phyloP scores from a whole-genome alignment of 2,888 invertebrate species.

The Horisme vitalbata region DNA sequence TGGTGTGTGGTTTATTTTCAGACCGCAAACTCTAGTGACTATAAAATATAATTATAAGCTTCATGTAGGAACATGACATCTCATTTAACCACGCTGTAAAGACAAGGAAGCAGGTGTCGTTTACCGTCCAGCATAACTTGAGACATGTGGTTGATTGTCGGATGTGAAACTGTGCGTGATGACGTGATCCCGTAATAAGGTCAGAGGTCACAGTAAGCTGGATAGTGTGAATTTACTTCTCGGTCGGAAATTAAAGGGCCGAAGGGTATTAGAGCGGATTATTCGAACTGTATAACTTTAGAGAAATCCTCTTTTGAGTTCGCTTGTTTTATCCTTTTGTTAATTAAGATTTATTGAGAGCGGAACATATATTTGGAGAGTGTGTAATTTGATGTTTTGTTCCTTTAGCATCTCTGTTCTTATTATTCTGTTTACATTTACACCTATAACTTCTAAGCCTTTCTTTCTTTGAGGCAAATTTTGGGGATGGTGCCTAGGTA shows the following conservation, averaged over 20 bases:
- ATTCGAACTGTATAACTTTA: constrained; percentile 59
- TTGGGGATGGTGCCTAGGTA: too few relatives aligned
- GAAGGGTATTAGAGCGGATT: constrained; percentile 52
- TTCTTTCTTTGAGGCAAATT: too few relatives aligned
- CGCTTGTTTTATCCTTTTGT: not conserved
- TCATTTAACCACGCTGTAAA: constrained; percentile 39
- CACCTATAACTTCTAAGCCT: too few relatives aligned
- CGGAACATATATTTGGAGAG: too few relatives aligned
- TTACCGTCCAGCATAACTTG: constrained; percentile 41
- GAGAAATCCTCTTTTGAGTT: constrained; percentile 33
- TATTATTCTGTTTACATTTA: too few relatives aligned
- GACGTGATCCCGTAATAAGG: constrained; percentile 26
- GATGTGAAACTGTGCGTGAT: constrained; percentile 18
- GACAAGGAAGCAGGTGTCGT: constrained; percentile 48
- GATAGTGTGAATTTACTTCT: constrained; percentile 49
- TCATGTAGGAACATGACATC: constrained; percentile 19
- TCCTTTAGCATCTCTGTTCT: too few relatives aligned
- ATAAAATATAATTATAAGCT: too few relatives aligned
- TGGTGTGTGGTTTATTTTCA: too few relatives aligned
- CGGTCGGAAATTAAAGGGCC: constrained; percentile 51
- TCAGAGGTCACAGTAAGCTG: constrained; percentile 40
- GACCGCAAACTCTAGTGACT: too few relatives aligned
- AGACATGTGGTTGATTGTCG: constrained; percentile 33
- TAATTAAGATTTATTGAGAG: not conserved
- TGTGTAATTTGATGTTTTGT: too few relatives aligned